A percentile compares a stretch with the other conserved stretches of the same genome.
Evolutionary conservation across 2,797 vertebrate species (phyloP).

Genomic region (Paratrypauchen microcephalus): DNA sequence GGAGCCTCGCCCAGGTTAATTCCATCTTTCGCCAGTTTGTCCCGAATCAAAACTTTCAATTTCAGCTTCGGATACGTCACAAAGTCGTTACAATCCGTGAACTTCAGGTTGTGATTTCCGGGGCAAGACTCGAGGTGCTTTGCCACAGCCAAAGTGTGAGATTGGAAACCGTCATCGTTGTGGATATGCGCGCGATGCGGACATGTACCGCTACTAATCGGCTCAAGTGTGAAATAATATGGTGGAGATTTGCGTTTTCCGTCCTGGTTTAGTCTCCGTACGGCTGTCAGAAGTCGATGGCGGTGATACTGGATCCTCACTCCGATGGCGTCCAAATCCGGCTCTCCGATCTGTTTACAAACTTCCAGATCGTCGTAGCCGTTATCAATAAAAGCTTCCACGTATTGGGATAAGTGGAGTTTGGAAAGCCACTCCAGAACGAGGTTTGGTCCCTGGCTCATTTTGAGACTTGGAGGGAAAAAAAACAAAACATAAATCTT

Average conservation of each 20-base stretch:
- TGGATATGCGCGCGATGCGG: constrained; percentile 47
- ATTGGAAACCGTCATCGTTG: constrained; percentile 48
- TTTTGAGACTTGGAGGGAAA: constrained; percentile 33
- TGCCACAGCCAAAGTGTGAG: constrained; percentile 31
- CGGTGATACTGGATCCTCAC: constrained; percentile 84
- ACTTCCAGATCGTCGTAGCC: constrained; percentile 94
- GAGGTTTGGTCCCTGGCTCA: constrained; percentile 82
- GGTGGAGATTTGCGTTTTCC: constrained; percentile 76
- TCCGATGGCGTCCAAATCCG: constrained; percentile 92
- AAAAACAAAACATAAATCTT: background rate
- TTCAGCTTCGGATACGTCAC: constrained; percentile 88
- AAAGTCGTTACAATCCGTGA: constrained; percentile 74
- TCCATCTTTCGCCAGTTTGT: constrained; percentile 93
- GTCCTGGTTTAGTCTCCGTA: constrained; percentile 82
- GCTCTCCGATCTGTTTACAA: constrained; percentile 91
- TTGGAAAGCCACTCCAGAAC: constrained; percentile 90
- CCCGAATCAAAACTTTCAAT: constrained; percentile 93
- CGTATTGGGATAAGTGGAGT: constrained; percentile 86
- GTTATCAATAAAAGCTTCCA: constrained; percentile 91
- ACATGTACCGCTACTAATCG: constrained; percentile 55
- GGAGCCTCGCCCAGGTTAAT: constrained; percentile 89
- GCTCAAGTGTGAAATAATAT: constrained; percentile 91
- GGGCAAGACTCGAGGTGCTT: constrained; percentile 62
- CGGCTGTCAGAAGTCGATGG: constrained; percentile 85
- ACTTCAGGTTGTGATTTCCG: constrained; percentile 62